These are phyloP conservation scores for Eilema caniola DNA, from an alignment of 2,888 invertebrate genomes.

Conservation along the genomic window DNA sequence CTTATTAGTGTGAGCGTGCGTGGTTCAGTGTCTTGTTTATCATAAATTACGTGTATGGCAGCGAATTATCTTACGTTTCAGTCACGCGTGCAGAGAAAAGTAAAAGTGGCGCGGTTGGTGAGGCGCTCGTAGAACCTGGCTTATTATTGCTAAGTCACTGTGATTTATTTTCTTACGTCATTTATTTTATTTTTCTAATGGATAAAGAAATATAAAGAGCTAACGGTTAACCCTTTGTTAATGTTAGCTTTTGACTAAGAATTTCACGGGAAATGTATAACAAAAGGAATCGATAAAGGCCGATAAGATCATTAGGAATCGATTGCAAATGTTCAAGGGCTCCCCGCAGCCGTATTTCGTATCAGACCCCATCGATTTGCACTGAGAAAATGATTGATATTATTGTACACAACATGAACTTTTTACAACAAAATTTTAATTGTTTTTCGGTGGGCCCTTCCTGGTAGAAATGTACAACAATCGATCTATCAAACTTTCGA, in stretches of 20 bases:
- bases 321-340: constrained; percentile 68
- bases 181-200: constrained; percentile 32
- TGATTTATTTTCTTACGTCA: constrained; percentile 58
- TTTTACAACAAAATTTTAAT: constrained; percentile 76
- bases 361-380: constrained; percentile 64
- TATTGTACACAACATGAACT: constrained; percentile 66
- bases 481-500: constrained; percentile 81
- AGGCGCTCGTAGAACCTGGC: constrained; percentile 59
- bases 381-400: constrained; percentile 58
- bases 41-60: constrained; percentile 31
- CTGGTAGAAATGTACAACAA: constrained; percentile 66
- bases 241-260: constrained; percentile 34
- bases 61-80: constrained; percentile 53
- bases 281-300: constrained; percentile 45
- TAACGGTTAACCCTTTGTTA: constrained; percentile 76
- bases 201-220: constrained; percentile 21
- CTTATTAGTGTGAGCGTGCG: constrained; percentile 15
- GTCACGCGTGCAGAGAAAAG: constrained; percentile 73
- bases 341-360: constrained; percentile 63
- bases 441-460: constrained; percentile 73
- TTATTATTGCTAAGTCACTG: constrained; percentile 26
- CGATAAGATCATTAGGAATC: constrained; percentile 82
- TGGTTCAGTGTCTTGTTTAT: constrained; percentile 30
- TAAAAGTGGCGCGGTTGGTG: constrained; percentile 76
- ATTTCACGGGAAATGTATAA: constrained; percentile 64